Conservation (phyloP, 2,113 vertebrate genomes). For the Sander lucioperca region DNA sequence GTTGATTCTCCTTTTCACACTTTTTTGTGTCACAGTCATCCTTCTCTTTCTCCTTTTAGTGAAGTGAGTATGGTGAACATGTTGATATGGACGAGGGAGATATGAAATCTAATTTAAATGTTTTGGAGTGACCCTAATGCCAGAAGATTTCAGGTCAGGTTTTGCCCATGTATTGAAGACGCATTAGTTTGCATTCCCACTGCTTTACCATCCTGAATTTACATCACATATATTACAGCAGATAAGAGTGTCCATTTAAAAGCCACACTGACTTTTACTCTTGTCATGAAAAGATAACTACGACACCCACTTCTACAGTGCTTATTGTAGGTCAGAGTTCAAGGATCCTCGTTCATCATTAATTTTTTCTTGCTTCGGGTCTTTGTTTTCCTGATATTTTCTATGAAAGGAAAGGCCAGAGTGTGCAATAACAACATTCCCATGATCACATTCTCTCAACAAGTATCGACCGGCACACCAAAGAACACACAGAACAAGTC, state of each 20-base stretch:
- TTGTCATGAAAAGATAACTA: neutral
- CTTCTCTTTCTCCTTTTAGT: neutral
- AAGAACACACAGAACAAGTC: slow-evolving; percentile 26
- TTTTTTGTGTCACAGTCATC: neutral
- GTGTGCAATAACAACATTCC: slow-evolving; percentile 45
- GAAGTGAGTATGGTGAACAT: neutral
- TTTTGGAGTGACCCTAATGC: neutral
- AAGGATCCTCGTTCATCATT: neutral
- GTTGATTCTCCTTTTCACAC: no score
- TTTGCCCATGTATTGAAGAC: neutral
- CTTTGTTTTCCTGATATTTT: slow-evolving; percentile 38
- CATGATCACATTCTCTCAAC: slow-evolving; percentile 62
- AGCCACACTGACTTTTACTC: neutral
- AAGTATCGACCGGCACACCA: slow-evolving; percentile 56
- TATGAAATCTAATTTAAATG: neutral
- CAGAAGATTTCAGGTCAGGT: neutral
- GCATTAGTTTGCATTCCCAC: neutral
- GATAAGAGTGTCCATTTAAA: neutral
- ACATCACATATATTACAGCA: neutral
- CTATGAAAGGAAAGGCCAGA: slow-evolving; percentile 17
- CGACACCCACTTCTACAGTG: neutral
- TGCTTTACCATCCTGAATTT: neutral
- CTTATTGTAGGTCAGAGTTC: neutral
- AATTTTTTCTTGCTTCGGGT: neutral
- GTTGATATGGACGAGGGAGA: neutral